A percentile compares a stretch with the other conserved stretches of the same genome.
phyloP scores from a whole-genome alignment of 2,113 vertebrate genomes.

The Chiloscyllium plagiosum region DNA sequence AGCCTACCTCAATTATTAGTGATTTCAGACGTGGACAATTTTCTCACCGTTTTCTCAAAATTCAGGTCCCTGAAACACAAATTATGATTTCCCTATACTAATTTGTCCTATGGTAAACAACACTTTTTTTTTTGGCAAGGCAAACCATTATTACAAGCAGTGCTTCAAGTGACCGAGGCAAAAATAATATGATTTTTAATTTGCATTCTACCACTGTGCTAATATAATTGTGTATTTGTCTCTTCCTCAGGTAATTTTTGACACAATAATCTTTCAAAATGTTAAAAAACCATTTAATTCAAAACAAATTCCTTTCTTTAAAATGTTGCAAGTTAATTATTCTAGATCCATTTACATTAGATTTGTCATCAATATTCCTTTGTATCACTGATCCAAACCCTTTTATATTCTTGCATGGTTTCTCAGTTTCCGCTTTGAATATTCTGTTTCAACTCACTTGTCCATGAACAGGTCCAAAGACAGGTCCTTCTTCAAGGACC shows the following conservation, averaged over 20 bases:
- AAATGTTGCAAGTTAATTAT: not conserved
- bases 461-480: not conserved
- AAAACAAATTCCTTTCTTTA: not conserved
- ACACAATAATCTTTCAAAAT: not conserved
- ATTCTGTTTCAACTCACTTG: not conserved
- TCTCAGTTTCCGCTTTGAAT: not conserved
- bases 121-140: not conserved
- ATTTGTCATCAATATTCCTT: not conserved
- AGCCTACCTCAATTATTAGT: not conserved
- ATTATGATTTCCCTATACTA: not conserved
- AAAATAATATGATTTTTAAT: not conserved
- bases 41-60: not conserved
- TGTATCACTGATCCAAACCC: not conserved
- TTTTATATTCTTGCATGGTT: not conserved
- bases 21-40: not conserved
- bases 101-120: not conserved
- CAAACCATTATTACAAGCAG: not conserved
- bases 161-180: not conserved
- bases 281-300: not conserved
- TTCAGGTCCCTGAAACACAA: not conserved
- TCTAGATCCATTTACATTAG: not conserved
- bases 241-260: not conserved
- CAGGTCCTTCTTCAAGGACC: too few species aligned
- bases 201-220: not conserved
- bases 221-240: not conserved